Percentiles rank a stretch among this genome's conserved stretches.
phyloP scores from a whole-genome alignment of 2,888 invertebrate genomes.

The Eupeodes luniger region DNA sequence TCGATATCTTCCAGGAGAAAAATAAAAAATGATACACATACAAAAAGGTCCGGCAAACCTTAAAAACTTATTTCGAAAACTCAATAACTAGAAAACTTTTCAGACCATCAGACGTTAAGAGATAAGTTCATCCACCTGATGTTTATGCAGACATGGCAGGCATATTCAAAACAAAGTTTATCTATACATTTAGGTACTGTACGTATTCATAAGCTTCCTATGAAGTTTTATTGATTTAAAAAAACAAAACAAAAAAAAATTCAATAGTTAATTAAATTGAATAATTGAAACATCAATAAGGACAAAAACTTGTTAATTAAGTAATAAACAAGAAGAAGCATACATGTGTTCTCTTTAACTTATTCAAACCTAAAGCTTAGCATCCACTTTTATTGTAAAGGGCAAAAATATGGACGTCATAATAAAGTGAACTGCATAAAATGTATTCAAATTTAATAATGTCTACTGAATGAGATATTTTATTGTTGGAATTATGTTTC shows the following conservation, averaged over 20 bases:
- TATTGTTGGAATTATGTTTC: background rate
- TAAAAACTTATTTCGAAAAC: conserved; percentile 4
- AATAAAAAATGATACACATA: background rate
- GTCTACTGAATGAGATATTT: conserved; percentile 12
- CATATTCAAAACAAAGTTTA: conserved; percentile 9
- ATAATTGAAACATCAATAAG: background rate
- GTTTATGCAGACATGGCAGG: too few relatives aligned
- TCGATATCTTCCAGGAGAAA: background rate
- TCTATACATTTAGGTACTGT: background rate
- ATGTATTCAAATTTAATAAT: conserved; percentile 26
- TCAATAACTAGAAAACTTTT: conserved; percentile 32
- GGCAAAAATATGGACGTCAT: background rate
- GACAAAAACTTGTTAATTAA: background rate
- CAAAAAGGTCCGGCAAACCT: background rate
- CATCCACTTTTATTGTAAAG: background rate
- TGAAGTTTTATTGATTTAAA: conserved; percentile 9
- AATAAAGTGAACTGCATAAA: conserved; percentile 1
- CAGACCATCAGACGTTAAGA: conserved; percentile 30
- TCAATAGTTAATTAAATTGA: background rate
- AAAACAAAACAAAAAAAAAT: too few relatives aligned
- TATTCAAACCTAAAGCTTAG: background rate
- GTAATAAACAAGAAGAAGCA: background rate
- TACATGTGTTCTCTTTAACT: background rate
- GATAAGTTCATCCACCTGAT: conserved; percentile 19
- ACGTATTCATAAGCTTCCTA: background rate